These are phyloP conservation scores for Thermophis baileyi DNA, from an alignment of 2,113 vertebrate genomes.

Conservation along the genomic window DNA sequence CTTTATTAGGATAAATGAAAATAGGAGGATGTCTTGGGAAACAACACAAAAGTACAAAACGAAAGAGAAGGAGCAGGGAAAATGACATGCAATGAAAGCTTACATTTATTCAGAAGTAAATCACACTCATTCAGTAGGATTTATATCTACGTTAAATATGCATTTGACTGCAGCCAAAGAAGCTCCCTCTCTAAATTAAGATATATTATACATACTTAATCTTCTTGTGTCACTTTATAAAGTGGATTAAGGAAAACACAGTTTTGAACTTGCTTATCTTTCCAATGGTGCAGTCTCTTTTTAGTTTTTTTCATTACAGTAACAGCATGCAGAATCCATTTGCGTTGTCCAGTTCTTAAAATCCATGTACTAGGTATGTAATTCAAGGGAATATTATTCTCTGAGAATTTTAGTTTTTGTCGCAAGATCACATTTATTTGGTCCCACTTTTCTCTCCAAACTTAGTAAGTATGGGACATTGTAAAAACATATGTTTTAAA, in stretches of 20 bases:
- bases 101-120: not conserved
- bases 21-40: not conserved
- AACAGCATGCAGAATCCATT: not conserved
- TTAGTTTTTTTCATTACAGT: not conserved
- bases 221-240: not conserved
- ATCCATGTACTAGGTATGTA: not conserved
- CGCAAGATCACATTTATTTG: not conserved
- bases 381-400: not conserved
- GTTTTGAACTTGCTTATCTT: not conserved
- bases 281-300: not conserved
- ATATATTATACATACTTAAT: not conserved
- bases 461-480: not conserved
- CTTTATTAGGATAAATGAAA: constrained; percentile 18
- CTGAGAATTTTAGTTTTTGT: not conserved
- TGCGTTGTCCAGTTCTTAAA: not conserved
- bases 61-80: not conserved
- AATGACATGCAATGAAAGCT: not conserved
- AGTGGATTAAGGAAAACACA: not conserved
- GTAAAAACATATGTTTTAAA: not conserved
- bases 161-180: not conserved
- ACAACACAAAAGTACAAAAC: not conserved
- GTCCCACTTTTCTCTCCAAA: not conserved
- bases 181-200: not conserved
- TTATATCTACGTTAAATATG: too few species aligned
- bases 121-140: not conserved